A percentile compares a stretch with the other conserved stretches of the same genome.
phyloP scores from a whole-genome alignment of 2,113 vertebrate species.

The Rhinoderma darwinii region DNA sequence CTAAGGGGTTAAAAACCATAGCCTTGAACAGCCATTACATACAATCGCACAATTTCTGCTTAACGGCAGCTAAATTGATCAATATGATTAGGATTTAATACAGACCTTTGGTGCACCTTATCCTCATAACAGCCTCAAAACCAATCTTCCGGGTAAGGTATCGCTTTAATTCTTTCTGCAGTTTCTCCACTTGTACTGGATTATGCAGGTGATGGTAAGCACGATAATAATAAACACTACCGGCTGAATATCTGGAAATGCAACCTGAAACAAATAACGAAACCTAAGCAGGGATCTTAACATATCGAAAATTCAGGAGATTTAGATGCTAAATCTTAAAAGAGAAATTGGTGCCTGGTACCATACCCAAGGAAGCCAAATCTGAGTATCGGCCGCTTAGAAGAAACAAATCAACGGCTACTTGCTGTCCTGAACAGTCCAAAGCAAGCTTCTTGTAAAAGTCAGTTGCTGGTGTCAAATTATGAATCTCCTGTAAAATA shows the following conservation, averaged over 20 bases:
- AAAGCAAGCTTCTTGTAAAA: conserved; percentile 98
- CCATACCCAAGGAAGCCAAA: conserved; percentile 89
- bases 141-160: conserved; percentile 95
- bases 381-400: conserved; percentile 94
- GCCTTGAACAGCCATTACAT: too few species aligned
- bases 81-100: neutral
- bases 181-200: conserved; percentile 86
- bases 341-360: neutral
- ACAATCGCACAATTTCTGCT: too few species aligned
- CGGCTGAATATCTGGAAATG: conserved; percentile 95
- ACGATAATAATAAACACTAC: conserved; percentile 91
- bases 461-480: conserved; percentile 91
- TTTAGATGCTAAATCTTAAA: neutral
- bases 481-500: conserved; percentile 84
- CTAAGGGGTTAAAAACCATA: too few species aligned
- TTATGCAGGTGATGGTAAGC: conserved; percentile 93
- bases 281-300: neutral
- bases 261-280: conserved; percentile 77
- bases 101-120: conserved; percentile 96
- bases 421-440: conserved; percentile 96
- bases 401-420: conserved; percentile 94
- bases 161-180: conserved; percentile 91
- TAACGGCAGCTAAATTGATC: neutral
- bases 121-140: conserved; percentile 97
- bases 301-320: neutral